Base-by-base conservation (phyloP, 2,113 vertebrate genomes). In the Leptobrachium leishanense region DNA sequence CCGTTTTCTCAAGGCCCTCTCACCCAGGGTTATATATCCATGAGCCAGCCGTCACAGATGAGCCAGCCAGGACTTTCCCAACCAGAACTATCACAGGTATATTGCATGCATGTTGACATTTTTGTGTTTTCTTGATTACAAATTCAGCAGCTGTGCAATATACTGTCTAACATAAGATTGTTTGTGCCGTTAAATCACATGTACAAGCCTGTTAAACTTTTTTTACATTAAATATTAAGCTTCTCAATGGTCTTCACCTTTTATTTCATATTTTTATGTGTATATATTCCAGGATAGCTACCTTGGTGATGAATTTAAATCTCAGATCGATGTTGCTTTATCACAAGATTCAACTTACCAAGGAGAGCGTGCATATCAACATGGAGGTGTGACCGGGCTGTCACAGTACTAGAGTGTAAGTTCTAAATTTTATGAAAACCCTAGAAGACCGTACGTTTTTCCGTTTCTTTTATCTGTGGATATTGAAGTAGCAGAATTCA, bases 351-450 rank as follows among this genome's bases (percentile, higher is more conserved):
- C 97, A 15, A 99, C 98, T 6, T 99, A 98, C 94, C 98, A 99
- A 92, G 98, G 98, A 42, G 98, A 99, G 91, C 95, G 98, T 81
- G 98, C 98, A 0, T 99, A 99, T 94, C 98, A 99, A 90, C 97
- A 98, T 78, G 96, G 96, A 74, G 97, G 97, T 81, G 96, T 99
- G 92, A 96, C 97, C 72, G 98, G 98, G 90, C 94, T 99, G 94
- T 99, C 97, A 92, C 98, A 99, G 96, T 99, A 98, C 90, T 99
- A 99, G 95, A 93, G 93, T 93, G 97, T 95, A 92, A 96, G 97
- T 78, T 20, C 1, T 15, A 50, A 5, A 50, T 50, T 50, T 50
- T 50, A 50, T 31, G 20, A 31, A 31, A 31, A 31, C 20, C 20
- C 20, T 31, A 31, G 20, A 31, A 31, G 20, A 31, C 20, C 20